A percentile compares a stretch with the other conserved stretches of the same genome.
Evolutionary conservation across 2,888 invertebrate species (phyloP).

Genomic region (Acanthosepion lycidas): DNA sequence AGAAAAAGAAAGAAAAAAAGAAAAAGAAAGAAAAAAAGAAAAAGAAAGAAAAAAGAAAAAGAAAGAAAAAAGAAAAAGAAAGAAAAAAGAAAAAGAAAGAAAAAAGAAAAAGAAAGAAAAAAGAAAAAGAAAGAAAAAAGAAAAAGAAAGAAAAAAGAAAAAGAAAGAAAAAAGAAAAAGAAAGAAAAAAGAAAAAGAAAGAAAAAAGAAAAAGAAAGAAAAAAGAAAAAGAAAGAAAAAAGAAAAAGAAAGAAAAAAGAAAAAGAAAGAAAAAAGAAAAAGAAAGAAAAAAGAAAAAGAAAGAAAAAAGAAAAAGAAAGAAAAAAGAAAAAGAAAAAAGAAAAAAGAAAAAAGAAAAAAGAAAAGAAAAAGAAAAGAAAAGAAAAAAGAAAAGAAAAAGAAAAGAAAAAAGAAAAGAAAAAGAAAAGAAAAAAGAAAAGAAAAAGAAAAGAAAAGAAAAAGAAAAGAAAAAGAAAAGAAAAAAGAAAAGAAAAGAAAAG

Average conservation of each 20-base stretch:
- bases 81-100: no score
- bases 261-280: not conserved
- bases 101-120: not conserved
- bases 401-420: no score
- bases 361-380: not conserved
- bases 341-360: no score
- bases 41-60: not conserved
- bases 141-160: not conserved
- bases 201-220: not conserved
- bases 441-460: no score
- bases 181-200: no score
- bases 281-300: no score
- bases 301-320: no score
- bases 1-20: not conserved
- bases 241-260: not conserved
- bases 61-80: not conserved
- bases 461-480: not conserved
- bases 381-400: not conserved
- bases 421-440: not conserved
- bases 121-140: no score
- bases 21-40: no score
- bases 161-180: not conserved
- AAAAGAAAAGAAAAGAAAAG: no score
- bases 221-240: no score
- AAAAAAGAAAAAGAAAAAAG: not conserved